Percentiles rank a stretch among this genome's conserved stretches.
Conservation (phyloP, 1,140 invertebrate genomes). For the Coenobita brevimanus region DNA sequence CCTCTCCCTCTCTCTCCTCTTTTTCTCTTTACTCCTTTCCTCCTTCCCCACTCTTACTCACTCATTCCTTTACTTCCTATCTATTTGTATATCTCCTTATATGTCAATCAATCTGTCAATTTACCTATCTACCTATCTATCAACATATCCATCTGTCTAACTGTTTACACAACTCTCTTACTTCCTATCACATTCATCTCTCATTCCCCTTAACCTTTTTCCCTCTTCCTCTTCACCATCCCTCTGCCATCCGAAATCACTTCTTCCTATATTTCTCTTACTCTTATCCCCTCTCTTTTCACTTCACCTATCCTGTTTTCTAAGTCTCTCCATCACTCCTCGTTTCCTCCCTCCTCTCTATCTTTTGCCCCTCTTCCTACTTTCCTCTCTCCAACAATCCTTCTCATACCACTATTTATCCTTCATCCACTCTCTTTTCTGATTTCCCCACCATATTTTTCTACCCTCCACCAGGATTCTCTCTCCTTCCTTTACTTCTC, state of each 20-base stretch:
- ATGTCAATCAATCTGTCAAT: neutral
- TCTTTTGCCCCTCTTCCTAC: no score
- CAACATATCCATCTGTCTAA: neutral
- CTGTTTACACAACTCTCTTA: neutral
- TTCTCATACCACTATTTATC: no score
- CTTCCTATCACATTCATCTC: neutral
- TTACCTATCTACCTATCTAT: neutral
- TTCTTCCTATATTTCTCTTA: neutral
- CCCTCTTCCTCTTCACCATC: neutral
- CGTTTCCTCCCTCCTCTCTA: neutral
- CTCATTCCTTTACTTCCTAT: neutral
- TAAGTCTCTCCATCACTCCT: neutral
- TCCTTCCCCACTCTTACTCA: neutral
- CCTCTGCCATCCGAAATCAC: neutral
- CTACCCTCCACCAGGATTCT: no score
- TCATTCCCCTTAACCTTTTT: neutral
- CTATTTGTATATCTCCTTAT: no score
- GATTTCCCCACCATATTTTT: no score
- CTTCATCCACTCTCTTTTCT: no score
- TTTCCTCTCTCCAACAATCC: no score
- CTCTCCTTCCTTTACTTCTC: no score
- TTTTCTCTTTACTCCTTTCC: no score
- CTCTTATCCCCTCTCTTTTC: neutral
- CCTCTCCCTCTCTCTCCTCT: no score
- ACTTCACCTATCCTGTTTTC: neutral